phyloP scores from a whole-genome alignment of 2,797 vertebrate genomes.

The Bovichtus variegatus region DNA sequence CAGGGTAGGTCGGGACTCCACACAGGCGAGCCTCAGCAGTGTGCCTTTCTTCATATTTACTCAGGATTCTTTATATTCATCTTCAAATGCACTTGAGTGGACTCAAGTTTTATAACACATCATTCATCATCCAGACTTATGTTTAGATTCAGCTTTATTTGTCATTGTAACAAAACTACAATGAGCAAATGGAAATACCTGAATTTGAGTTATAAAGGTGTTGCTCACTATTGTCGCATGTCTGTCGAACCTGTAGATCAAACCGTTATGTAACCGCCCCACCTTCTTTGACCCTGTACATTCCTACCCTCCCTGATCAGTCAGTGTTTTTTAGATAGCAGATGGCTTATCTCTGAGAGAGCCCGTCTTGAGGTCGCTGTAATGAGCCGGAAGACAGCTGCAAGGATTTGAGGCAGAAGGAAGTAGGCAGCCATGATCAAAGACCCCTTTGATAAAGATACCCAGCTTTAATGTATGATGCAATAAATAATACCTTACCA shows the following conservation, averaged over 20 bases:
- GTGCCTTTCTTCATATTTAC: neutral
- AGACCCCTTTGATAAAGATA: constrained; percentile 64
- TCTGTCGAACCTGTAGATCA: constrained; percentile 30
- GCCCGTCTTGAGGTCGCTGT: constrained; percentile 56
- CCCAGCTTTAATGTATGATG: constrained; percentile 50
- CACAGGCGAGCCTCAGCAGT: neutral
- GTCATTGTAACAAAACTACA: constrained; percentile 1
- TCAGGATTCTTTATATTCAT: neutral
- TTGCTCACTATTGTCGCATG: constrained; percentile 25
- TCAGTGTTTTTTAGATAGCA: constrained; percentile 43
- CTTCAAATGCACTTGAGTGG: neutral
- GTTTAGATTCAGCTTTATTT: neutral
- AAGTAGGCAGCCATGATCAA: constrained; percentile 62
- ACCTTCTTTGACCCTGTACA: constrained; percentile 42
- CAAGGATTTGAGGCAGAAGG: constrained; percentile 53
- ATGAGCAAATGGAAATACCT: neutral
- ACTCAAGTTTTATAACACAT: neutral
- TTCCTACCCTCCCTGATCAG: constrained; percentile 33
- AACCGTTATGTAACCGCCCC: constrained; percentile 23
- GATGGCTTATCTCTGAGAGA: constrained; percentile 59
- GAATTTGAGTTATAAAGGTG: neutral
- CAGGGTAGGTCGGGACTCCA: constrained; percentile 85
- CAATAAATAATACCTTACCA: constrained; percentile 35
- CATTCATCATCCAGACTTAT: neutral
- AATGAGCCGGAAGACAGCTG: constrained; percentile 66